Evolutionary conservation across 2,888 invertebrate species (phyloP), one percentile per base, ranked within the genome.

Genomic region (Hydraecia micacea): DNA sequence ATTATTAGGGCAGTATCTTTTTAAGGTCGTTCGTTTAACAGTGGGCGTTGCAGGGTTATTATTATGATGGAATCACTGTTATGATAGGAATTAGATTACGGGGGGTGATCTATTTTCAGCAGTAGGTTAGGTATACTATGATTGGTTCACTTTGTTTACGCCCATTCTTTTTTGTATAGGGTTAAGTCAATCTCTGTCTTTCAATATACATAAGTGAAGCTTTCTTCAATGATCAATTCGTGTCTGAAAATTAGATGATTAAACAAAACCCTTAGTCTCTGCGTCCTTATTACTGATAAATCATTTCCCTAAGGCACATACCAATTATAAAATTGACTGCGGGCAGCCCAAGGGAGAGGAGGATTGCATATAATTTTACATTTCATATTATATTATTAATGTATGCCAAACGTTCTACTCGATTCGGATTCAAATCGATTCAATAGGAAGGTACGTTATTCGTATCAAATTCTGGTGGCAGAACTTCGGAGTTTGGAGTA

Each of bases 1-100:
- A 68, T 71, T 67, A 71, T 60, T 85, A 36, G 70, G 60, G 39
- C 62, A 85, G 66, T 81, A 63, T 72, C n/a, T 84, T 74, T 58
- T 62, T 62, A 25, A 70, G 60, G n/a, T 11, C 28, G n/a, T 63
- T 68, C n/a, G 21, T 62, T 80, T 62, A 36, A 15, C 13, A 9
- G 55, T 76, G 36, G 62, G n/a, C 28, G 46, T 67, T 84, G 32
- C 9, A 39, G 79, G 84, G 39, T 65, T 58, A 69, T 70, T 66
- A 36, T 49, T 69, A 13, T 62, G 25, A 49, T 55, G 21, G 25
- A 76, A 60, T 42, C 18, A n/a, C 8, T 49, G 18, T 55, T 65
- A 28, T 52, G 1, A n/a, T 39, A 15, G 4, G 9, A n/a, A 32
- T 5, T 7, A 28, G 18, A 9, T 36, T 25, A 55, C 21, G 15